Evolutionary conservation across 2,888 invertebrate genomes (phyloP), one percentile per base, ranked within the genome.

Genomic region (Tanypteryx hageni): DNA sequence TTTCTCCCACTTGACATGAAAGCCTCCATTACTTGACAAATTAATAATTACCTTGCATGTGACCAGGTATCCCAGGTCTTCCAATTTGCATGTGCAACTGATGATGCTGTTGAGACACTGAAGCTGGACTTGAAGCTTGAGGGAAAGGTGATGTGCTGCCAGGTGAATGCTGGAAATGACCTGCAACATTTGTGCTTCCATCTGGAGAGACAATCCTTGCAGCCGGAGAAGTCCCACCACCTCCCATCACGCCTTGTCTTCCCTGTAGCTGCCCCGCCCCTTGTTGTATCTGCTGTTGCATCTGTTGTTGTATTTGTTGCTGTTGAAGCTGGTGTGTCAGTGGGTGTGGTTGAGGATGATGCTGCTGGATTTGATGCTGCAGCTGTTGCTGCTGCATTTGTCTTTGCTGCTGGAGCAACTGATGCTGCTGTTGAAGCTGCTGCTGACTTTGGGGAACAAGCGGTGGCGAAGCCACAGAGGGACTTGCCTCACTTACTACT

Each of bases 241-340:
- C 95, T 68, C 96, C 96, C 68, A 97, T 97, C 92, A 96, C 96
- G 97, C 94, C 97, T 97, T 89, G 97, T 96, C 94, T 96, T 95
- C 95, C 96, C 94, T 95, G 95, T 92, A 93, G 92, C 92, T 61
- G 92, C 31, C 22, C 27, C n/a, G 14, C 81, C 83, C 92, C 93
- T 93, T 93, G 94, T 94, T 56, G 95, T 94, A 94, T 94, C 94
- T 92, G 57, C 68, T 68, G 89, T 92, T 93, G 92, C 94, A 95
- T 95, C 94, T 96, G 96, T 92, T 96, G 96, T 93, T 96, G 95
- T 96, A 96, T 96, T 93, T 96, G 96, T n/a, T 94, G 94, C 84
- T 94, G 94, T 85, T 93, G 93, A n/a, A 93, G 93, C 18, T 76
- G 76, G 13, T 76, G 76, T 92, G 83, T 22, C 92, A 89, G 44